Percentiles rank a stretch among this genome's conserved stretches.
Conservation (phyloP, 2,797 vertebrate genomes). For the Notolabrus celidotus region DNA sequence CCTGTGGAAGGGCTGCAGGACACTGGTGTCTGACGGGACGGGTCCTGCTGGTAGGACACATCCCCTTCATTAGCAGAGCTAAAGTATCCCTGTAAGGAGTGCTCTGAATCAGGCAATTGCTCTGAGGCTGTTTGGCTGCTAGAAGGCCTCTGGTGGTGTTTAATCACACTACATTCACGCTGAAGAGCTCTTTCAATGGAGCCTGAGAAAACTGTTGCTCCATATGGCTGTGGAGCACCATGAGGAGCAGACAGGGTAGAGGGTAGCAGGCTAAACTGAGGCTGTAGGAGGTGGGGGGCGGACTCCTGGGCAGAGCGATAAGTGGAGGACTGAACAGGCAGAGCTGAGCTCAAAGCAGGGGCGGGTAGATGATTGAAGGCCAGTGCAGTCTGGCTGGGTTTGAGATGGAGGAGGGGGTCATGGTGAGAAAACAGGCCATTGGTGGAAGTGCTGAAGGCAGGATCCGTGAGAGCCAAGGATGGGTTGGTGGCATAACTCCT, state of each 20-base stretch:
- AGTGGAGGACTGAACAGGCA: constrained; percentile 97
- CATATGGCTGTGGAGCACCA: constrained; percentile 90
- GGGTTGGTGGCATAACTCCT: constrained; percentile 93
- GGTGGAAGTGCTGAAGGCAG: constrained; percentile 91
- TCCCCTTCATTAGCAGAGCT: constrained; percentile 83
- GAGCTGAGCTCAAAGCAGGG: constrained; percentile 87
- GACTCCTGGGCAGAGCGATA: constrained; percentile 99
- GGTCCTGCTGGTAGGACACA: constrained; percentile 92
- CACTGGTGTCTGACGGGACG: constrained; percentile 89
- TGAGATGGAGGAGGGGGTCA: constrained; percentile 94
- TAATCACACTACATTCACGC: constrained; percentile 99
- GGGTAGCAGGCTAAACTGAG: constrained; percentile 95
- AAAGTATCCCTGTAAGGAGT: constrained; percentile 94
- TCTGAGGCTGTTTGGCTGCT: constrained; percentile 92
- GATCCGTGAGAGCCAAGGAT: constrained; percentile 92
- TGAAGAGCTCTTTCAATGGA: constrained; percentile 98
- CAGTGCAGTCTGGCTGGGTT: constrained; percentile 92
- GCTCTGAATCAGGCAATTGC: constrained; percentile 91
- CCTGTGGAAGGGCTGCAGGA: constrained; percentile 89
- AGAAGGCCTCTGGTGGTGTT: constrained; percentile 99
- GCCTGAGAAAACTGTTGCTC: constrained; percentile 92
- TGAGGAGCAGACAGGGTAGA: constrained; percentile 89
- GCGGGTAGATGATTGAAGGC: constrained; percentile 93
- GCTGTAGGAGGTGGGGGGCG: constrained; percentile 97
- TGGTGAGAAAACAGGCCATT: constrained; percentile 94